phyloP scores from a whole-genome alignment of 2,888 invertebrate genomes.

The Agriopis marginaria region DNA sequence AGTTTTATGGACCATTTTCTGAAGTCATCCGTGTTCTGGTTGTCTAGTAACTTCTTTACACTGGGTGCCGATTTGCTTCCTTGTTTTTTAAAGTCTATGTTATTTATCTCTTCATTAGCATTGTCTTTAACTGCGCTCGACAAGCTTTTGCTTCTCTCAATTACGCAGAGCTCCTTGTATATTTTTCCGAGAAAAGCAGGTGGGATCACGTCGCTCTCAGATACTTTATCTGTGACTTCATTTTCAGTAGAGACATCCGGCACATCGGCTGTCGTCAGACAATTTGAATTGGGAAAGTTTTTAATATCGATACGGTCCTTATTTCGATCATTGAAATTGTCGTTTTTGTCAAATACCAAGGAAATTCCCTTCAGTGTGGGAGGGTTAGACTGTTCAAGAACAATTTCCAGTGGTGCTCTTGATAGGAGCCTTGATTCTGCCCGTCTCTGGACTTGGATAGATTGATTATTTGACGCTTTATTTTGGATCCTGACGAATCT shows the following conservation, averaged over 20 bases:
- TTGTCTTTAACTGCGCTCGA: slow-evolving; percentile 31
- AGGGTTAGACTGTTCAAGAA: slow-evolving; percentile 26
- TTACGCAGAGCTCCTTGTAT: slow-evolving; percentile 35
- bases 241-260: slow-evolving; percentile 15
- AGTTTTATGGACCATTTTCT: slow-evolving; percentile 31
- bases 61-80: slow-evolving; percentile 41
- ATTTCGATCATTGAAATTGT: slow-evolving; percentile 47
- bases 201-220: slow-evolving; percentile 29
- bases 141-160: slow-evolving; percentile 33
- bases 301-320: slow-evolving; percentile 29
- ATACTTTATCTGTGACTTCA: slow-evolving; percentile 3
- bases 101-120: slow-evolving; percentile 35
- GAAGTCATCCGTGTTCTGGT: slow-evolving; percentile 14
- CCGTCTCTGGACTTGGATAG: slow-evolving; percentile 56
- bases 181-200: slow-evolving; percentile 43
- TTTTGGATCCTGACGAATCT: slow-evolving; percentile 53
- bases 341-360: slow-evolving; percentile 56
- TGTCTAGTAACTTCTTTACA: slow-evolving; percentile 12
- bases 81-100: slow-evolving; percentile 35
- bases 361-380: slow-evolving; percentile 49
- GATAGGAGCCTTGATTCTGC: slow-evolving; percentile 34
- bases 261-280: slow-evolving; percentile 6
- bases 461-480: slow-evolving; percentile 53
- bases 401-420: slow-evolving; percentile 26
- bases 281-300: slow-evolving; percentile 11